Base-by-base conservation (phyloP, 2,113 vertebrate species). In the Eulemur macaco region DNA sequence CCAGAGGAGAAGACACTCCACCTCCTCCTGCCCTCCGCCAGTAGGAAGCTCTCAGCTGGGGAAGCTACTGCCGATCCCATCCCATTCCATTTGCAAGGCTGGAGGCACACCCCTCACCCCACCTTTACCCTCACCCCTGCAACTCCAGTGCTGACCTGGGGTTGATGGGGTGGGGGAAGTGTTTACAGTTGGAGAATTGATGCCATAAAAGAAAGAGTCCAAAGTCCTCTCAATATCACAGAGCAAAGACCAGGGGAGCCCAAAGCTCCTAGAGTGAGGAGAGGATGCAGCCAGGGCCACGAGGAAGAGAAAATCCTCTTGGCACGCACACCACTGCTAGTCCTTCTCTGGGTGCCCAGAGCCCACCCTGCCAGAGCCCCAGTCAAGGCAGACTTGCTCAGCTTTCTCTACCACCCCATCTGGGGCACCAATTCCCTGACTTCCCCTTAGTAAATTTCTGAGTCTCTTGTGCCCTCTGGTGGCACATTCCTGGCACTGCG, bases 161-260 rank as follows among this genome's bases (percentile, higher is more conserved):
- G 34, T 29, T 91, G 64, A 89, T 81, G 54, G 73, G 42, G 34
- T 34, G 11, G 17, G 47, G 89, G 69, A 3, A n/a, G 29, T 96
- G 90, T 97, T 97, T 95, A 94, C 82, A 91, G 39, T 82, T 83
- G 73, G 85, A 95, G 83, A 97, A 96, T 91, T 96, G 96, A 95
- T 71, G 96, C 95, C 94, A 96, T 96, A 92, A 97, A 97, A 95
- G 89, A 47, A 93, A 84, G 84, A 97, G 97, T 95, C 94, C 97
- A 95, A 96, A 97, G 97, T 98, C 89, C 97, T 92, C 20, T 50
- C 29, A 50, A 69, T 92, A 54, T 94, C 76, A 91, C 90, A 92
- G 83, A 96, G 64, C 96, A 95, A 92, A 93, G 78, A 78, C 3
- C 56, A 58, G 68, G 47, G 20, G 42, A 97, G 20, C 52, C 58